Conservation (phyloP, 2,888 invertebrate genomes). For the Xylocampa areola region DNA sequence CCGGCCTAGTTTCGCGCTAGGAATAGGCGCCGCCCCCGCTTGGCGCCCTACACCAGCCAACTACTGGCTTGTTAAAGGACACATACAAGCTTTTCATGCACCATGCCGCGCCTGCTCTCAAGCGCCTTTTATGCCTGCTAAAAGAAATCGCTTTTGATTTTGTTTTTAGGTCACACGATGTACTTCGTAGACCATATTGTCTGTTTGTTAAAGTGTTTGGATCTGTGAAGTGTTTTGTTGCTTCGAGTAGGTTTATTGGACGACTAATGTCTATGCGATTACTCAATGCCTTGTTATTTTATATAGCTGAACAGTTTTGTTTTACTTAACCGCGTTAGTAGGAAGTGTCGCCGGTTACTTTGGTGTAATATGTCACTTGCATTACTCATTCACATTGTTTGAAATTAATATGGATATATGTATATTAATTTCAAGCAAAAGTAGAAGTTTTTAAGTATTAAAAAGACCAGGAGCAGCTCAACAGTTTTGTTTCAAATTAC, state of each 20-base stretch:
- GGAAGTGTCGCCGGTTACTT: constrained; percentile 44
- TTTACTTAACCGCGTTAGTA: constrained; percentile 51
- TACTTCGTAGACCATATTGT: constrained; percentile 26
- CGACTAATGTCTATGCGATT: constrained; percentile 20
- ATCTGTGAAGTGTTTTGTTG: constrained; percentile 18
- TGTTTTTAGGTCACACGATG: constrained; percentile 57
- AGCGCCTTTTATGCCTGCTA: constrained; percentile 53
- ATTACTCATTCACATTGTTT: constrained; percentile 19
- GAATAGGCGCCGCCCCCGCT: constrained; percentile 88
- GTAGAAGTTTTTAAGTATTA: background rate
- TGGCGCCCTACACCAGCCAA: constrained; percentile 82
- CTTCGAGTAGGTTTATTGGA: constrained; percentile 14
- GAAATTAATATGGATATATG: no score
- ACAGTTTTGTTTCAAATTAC: no score
- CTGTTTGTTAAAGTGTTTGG: constrained; percentile 26
- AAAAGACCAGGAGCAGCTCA: no score
- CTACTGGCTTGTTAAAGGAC: constrained; percentile 83
- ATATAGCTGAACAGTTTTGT: constrained; percentile 45
- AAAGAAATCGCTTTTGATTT: constrained; percentile 47
- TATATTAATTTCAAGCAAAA: constrained; percentile 33
- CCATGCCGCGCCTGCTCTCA: constrained; percentile 62
- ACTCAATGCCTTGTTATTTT: constrained; percentile 38
- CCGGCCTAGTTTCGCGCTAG: constrained; percentile 88
- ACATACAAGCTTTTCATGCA: constrained; percentile 70
- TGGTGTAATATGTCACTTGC: constrained; percentile 33